Conservation (phyloP, 2,888 invertebrate species). For the Lottia scabra region DNA sequence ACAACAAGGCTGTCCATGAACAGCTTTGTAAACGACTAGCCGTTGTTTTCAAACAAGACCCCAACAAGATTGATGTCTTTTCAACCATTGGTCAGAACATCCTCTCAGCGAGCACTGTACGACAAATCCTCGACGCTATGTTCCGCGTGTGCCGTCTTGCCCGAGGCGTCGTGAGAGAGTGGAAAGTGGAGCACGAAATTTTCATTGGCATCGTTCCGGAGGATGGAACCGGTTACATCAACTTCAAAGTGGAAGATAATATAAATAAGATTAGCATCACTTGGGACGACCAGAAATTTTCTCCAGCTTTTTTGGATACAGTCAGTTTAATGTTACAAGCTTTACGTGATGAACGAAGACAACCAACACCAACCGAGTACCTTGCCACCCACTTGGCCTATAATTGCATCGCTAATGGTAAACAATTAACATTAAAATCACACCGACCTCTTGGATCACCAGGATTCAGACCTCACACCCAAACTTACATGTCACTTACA, state of each 20-base stretch:
- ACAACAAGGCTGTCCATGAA: slow-evolving; percentile 18
- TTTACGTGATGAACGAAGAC: slow-evolving; percentile 31
- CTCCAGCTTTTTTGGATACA: slow-evolving; percentile 22
- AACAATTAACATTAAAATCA: slow-evolving; percentile 15
- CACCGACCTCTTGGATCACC: slow-evolving; percentile 39
- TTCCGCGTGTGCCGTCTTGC: slow-evolving; percentile 16
- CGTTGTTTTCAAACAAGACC: slow-evolving; percentile 24
- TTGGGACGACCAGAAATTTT: slow-evolving; percentile 31
- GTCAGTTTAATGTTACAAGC: slow-evolving; percentile 26
- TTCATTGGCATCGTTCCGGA: slow-evolving; percentile 32
- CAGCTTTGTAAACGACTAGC: slow-evolving; percentile 25
- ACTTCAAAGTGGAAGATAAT: slow-evolving; percentile 24
- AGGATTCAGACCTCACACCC: slow-evolving; percentile 45
- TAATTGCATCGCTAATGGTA: slow-evolving; percentile 25
- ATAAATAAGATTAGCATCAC: slow-evolving; percentile 28
- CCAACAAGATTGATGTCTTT: slow-evolving; percentile 20
- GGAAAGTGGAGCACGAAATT: slow-evolving; percentile 27
- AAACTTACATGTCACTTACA: slow-evolving; percentile 49
- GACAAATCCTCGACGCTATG: slow-evolving; percentile 19
- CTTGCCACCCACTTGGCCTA: slow-evolving; percentile 37
- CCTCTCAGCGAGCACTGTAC: slow-evolving; percentile 20
- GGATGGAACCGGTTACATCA: slow-evolving; percentile 21
- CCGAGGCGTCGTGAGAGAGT: slow-evolving; percentile 21
- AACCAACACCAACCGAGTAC: slow-evolving; percentile 36
- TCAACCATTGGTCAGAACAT: slow-evolving; percentile 21